Percentiles rank a stretch among this genome's conserved stretches.
phyloP scores from a whole-genome alignment of 30 jellyfish, hydroid and myxozoan genomes.

The Pelagia noctiluca region DNA sequence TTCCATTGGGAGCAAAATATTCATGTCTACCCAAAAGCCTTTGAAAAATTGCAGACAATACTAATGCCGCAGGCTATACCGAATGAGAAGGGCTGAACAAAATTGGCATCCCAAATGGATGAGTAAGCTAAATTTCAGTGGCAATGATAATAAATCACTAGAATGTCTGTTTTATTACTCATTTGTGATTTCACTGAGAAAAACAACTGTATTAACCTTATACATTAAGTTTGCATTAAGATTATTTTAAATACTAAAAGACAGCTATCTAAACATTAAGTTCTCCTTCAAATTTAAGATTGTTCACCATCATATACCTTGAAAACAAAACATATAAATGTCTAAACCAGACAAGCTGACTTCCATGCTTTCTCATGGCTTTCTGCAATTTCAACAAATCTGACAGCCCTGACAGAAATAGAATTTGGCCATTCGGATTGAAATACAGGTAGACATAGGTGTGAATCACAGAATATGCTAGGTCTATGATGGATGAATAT shows the following conservation, averaged over 20 bases:
- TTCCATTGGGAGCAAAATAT: too few species aligned
- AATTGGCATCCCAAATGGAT: too few species aligned
- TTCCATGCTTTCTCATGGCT: slow-evolving; percentile 68
- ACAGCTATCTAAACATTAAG: background rate
- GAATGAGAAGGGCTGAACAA: too few species aligned
- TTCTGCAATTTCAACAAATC: slow-evolving; percentile 4
- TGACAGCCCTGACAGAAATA: background rate
- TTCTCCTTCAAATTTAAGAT: slow-evolving; percentile 20
- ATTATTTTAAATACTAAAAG: background rate
- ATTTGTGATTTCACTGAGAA: too few species aligned
- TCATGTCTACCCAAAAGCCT: too few species aligned
- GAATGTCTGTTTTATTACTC: too few species aligned
- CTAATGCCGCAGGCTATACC: too few species aligned
- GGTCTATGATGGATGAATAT: slow-evolving; percentile 62
- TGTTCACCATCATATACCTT: slow-evolving; percentile 75
- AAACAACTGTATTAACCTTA: too few species aligned
- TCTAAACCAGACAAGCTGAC: slow-evolving; percentile 93
- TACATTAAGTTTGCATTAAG: too few species aligned
- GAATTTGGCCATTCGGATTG: background rate
- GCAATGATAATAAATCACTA: too few species aligned
- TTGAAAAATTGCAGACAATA: too few species aligned
- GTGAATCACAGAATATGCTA: slow-evolving; percentile 33
- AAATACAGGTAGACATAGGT: background rate
- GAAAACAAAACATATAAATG: slow-evolving; percentile 71
- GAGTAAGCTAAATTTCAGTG: too few species aligned